Evolutionary conservation across 2,888 invertebrate species (phyloP), one percentile per base, ranked within the genome.

Genomic region (Drosophila anomelani): DNA sequence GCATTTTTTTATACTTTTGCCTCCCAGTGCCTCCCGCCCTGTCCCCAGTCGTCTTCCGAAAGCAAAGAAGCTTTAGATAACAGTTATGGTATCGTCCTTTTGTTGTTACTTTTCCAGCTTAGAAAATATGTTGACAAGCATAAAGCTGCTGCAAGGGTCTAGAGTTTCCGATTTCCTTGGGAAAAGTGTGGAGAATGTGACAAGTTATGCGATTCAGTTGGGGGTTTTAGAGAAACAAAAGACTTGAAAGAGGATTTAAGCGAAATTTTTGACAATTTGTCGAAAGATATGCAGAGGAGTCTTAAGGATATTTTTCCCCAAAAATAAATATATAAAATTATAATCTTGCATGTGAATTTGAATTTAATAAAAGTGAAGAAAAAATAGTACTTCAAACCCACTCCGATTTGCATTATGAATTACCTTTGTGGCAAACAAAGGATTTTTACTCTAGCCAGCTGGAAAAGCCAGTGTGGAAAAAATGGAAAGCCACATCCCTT

Each of bases 41-140:
- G 41, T 47, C 17, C 53, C 41, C 44, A 38, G 44, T 36, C 66
- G 55, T 61, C 44, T 54, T 67, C 20, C 63, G 55, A 55, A 62
- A 75, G 79, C 77, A 72, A 75, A 74, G 8, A 81, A 86, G 86
- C 83, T 84, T 84, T 84, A 86, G 86, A 86, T 86, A 84, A 86
- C 86, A 84, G 84, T 86, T 86, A 86, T 86, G 81, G 73, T 70
- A 86, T 78, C 72, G 81, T 67, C 74, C 70, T 75, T 62, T 81
- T 66, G 64, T 66, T 66, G 29, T 12, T 47, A 47, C 71, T 46
- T 61, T 78, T 59, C 54, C 60, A 71, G 81, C 85, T 82, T 80
- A 83, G 73, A 81, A 84, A 86, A 84, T 86, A 84, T 84, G 83
- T 86, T 86, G 83, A 86, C 83, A 84, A 78, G 80, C 81, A 80